Base-by-base conservation (phyloP, 2,888 invertebrate species). In the Cerceris rybyensis region DNA sequence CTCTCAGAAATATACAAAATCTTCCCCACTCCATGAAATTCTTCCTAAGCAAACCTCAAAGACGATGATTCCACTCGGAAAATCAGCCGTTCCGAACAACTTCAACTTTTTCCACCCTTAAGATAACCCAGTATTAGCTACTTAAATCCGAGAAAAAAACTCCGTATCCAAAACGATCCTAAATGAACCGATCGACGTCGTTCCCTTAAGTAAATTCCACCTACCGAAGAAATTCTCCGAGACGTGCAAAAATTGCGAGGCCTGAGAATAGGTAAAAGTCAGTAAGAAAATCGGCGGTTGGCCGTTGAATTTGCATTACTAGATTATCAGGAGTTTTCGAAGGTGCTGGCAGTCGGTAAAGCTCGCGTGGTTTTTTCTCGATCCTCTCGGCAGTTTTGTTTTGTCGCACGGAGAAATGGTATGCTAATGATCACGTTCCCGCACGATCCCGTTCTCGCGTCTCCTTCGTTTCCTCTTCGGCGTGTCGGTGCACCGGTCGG, bases 281-380 rank as follows among this genome's bases (percentile, higher is more conserved):
- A n/a, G 58, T 71, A 82, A 70, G 82, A 78, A 78, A 81, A 78
- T 82, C 78, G 66, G 54, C 52, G 75, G 60, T 70, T 58, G 67
- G 50, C 71, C 65, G 81, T 75, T 73, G 73, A 69, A 82, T 82
- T 82, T 82, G 79, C 82, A 82, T 82, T 76, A 81, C 59, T 73
- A 73, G 82, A 82, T 82, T 82, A 81, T 70, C 75, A 28, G 57
- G 73, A 28, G 28, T 28, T 28, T 67, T 78, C 82, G 81, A 75
- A 68, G 81, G 73, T 81, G 70, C 59, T 57, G 55, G 78, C 81
- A 66, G 78, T 82, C 78, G 71, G 63, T 75, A 17, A 55, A 54
- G 41, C 66, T 50, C 13, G 60, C 59, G 28, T 60, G 39, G 65
- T 73, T 82, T 80, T 75, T 75, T 78, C 61, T 49, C 72, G 54